phyloP scores from a whole-genome alignment of 2,113 vertebrate species.

The Alectura lathami region DNA sequence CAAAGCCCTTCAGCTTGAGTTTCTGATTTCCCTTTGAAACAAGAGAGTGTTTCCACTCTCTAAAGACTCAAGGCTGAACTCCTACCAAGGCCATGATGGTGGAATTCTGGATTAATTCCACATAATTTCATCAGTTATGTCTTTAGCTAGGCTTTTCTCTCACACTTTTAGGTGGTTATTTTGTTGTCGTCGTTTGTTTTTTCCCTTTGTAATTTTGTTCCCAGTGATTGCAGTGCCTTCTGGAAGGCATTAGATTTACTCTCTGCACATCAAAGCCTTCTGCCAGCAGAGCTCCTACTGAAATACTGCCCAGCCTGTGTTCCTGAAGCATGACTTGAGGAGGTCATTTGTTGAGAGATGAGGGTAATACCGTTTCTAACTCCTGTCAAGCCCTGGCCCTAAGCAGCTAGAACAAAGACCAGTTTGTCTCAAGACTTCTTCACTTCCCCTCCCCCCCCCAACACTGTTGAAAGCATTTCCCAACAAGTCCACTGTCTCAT shows the following conservation, averaged over 20 bases:
- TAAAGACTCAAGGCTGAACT: background rate
- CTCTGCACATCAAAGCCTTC: background rate
- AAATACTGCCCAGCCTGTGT: background rate
- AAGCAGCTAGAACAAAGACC: background rate
- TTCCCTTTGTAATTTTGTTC: background rate
- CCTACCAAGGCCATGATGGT: background rate
- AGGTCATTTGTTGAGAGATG: background rate
- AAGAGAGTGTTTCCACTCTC: background rate
- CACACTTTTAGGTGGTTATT: background rate
- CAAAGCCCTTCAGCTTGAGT: background rate
- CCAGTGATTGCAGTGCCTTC: background rate
- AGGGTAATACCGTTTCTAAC: background rate
- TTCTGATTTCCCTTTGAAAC: constrained; percentile 25
- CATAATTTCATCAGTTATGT: background rate
- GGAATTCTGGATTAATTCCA: background rate
- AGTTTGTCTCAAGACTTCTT: background rate
- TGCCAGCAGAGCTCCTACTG: background rate
- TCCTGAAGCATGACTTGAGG: background rate
- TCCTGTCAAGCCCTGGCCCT: background rate
- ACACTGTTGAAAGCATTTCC: background rate
- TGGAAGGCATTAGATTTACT: background rate
- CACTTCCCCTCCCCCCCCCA: background rate
- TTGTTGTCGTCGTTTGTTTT: background rate
- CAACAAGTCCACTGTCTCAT: background rate
- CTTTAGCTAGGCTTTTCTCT: background rate